Percentiles rank a stretch among this genome's conserved stretches.
Conservation (phyloP, 2,888 invertebrate species). For the Lithophane ornitopus region DNA sequence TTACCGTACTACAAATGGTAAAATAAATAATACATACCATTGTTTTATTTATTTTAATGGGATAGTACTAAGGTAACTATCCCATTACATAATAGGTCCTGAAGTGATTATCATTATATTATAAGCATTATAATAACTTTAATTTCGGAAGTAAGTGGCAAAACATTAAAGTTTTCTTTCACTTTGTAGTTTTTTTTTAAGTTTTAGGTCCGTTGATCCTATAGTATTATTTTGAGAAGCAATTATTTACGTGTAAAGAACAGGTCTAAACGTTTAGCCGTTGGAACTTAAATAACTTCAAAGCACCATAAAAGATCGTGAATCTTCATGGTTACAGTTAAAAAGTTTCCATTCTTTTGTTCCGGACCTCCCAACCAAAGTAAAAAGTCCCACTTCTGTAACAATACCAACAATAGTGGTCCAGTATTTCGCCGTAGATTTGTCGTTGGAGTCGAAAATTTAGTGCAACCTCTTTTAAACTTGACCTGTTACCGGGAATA, state of each 20-base stretch:
- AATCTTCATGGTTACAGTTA: constrained; percentile 15
- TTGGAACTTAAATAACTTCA: constrained; percentile 13
- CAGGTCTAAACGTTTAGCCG: background rate
- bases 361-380: constrained; percentile 46
- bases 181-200: no score
- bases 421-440: constrained; percentile 80
- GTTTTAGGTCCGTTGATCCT: no score
- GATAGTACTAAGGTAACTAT: background rate
- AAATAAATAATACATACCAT: no score
- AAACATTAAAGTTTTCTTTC: no score
- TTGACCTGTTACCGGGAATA: constrained; percentile 79
- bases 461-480: constrained; percentile 86
- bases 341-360: constrained; percentile 50
- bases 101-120: background rate
- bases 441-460: constrained; percentile 82
- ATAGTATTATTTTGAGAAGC: no score
- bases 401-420: constrained; percentile 79
- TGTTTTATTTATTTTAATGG: no score
- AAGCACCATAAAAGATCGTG: constrained; percentile 13
- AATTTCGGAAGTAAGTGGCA: no score
- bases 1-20: no score
- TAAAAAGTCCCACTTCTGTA: constrained; percentile 72
- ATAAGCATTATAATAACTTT: background rate
- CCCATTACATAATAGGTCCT: background rate
- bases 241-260: background rate